Conservation (phyloP, 2,888 invertebrate species). For the Polydrusus cervinus region DNA sequence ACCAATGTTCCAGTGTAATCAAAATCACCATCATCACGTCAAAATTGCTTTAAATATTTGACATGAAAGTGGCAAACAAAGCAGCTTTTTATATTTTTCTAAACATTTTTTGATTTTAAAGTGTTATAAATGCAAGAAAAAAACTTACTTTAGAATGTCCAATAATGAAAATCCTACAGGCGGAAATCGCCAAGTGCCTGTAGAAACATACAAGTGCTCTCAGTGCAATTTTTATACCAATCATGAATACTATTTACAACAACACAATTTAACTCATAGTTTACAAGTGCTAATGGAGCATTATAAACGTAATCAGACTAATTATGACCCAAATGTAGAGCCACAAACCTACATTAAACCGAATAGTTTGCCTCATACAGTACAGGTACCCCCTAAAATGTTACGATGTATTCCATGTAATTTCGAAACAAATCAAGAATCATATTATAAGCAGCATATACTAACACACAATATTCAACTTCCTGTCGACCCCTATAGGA, state of each 20-base stretch:
- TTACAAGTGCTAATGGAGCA: conserved; percentile 48
- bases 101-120: conserved; percentile 24
- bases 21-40: too few relatives aligned
- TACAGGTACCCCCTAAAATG: conserved; percentile 22
- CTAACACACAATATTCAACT: conserved; percentile 33
- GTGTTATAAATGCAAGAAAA: conserved; percentile 23
- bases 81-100: conserved; percentile 36
- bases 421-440: conserved; percentile 47
- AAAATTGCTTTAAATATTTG: conserved; percentile 7
- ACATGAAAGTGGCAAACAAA: conserved; percentile 44
- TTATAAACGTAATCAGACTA: conserved; percentile 42
- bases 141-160: conserved; percentile 43
- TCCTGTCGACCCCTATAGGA: conserved; percentile 29
- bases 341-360: conserved; percentile 32
- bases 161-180: conserved; percentile 40
- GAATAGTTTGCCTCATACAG: conserved; percentile 10
- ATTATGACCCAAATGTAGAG: conserved; percentile 27
- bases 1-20: too few relatives aligned
- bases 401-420: conserved; percentile 41
- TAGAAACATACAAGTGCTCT: conserved; percentile 52
- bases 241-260: conserved; percentile 53
- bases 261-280: conserved; percentile 50
- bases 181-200: conserved; percentile 44
- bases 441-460: conserved; percentile 47
- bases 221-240: conserved; percentile 54